Base-by-base conservation (phyloP, 2,113 vertebrate species). In the Ptilonorhynchus violaceus region DNA sequence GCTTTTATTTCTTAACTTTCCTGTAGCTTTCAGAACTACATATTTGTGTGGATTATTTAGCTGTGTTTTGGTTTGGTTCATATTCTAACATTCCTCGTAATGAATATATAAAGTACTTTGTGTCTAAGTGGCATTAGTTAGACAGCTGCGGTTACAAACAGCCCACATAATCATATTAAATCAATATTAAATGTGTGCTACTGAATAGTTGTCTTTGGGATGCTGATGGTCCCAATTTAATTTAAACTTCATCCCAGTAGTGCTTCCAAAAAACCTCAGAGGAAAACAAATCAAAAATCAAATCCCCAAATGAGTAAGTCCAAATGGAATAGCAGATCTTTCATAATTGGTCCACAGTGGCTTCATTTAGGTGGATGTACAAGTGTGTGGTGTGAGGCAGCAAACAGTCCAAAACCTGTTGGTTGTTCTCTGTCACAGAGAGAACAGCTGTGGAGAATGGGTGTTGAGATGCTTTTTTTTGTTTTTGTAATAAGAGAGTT, bases 281-380 rank as follows among this genome's bases (percentile, higher is more conserved):
- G 95, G 94, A 78, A 95, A 96, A 87, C 73, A 96, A 95, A 97
- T 97, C 23, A 81, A 91, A 96, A 96, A 95, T 84, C 80, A 91
- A 95, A 95, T 92, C 76, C 94, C 86, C 80, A 78, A 28, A 58
- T 70, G 83, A 63, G 13, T 77, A 89, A 86, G 64, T 96, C 76
- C 88, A 67, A 95, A 46, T 20, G 73, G 90, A 96, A 56, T 91
- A 81, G 53, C 79, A 82, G n/a, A 67, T 87, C 52, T 75, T 78
- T 75, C 76, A 11, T 96, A 94, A 95, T 93, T 95, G 73, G 72
- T 41, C 88, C 33, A n/a, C 31, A 22, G 81, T 75, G 93, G 74
- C 79, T 93, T 93, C 37, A 21, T 78, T 92, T 93, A 72, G 68
- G 76, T 93, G 79, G 74, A 72, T 78, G 23, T 53, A 66, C 31